Conservation (phyloP, 2,888 invertebrate species). For the Callimorpha dominula region DNA sequence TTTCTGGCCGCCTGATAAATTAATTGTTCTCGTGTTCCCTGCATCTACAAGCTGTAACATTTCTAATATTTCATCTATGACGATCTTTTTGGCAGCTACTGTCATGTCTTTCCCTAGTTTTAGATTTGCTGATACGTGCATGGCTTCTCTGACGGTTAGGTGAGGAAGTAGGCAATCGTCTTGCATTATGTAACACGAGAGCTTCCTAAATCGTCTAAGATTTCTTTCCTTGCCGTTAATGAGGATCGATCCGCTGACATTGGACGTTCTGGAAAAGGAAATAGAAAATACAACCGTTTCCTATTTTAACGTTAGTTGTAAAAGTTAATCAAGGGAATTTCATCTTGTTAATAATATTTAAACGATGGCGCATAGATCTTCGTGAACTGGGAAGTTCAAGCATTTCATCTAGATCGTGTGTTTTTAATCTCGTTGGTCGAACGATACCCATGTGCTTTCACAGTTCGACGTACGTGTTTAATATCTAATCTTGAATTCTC, state of each 20-base stretch:
- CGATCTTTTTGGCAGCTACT: constrained; percentile 90
- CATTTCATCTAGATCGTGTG: background rate
- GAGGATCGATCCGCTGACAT: constrained; percentile 93
- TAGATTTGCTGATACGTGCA: constrained; percentile 97
- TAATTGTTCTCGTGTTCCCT: constrained; percentile 91
- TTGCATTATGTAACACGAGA: constrained; percentile 99
- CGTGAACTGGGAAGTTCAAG: background rate
- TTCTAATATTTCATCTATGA: constrained; percentile 95
- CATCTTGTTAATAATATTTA: background rate
- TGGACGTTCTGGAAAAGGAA: constrained; percentile 89
- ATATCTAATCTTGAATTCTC: too few relatives aligned
- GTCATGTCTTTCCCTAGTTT: constrained; percentile 94
- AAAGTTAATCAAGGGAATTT: background rate
- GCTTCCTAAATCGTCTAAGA: constrained; percentile 94
- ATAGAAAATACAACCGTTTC: background rate
- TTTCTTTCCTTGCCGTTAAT: constrained; percentile 96
- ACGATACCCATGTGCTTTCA: background rate
- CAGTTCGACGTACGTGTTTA: too few relatives aligned
- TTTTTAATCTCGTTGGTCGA: background rate
- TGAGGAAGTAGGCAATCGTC: constrained; percentile 96
- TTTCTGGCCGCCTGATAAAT: constrained; percentile 96
- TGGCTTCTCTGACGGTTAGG: constrained; percentile 96
- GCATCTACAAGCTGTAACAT: constrained; percentile 93
- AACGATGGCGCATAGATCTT: background rate
- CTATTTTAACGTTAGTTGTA: background rate